Conservation (phyloP, 2,888 invertebrate species). For the Melanchra persicariae region DNA sequence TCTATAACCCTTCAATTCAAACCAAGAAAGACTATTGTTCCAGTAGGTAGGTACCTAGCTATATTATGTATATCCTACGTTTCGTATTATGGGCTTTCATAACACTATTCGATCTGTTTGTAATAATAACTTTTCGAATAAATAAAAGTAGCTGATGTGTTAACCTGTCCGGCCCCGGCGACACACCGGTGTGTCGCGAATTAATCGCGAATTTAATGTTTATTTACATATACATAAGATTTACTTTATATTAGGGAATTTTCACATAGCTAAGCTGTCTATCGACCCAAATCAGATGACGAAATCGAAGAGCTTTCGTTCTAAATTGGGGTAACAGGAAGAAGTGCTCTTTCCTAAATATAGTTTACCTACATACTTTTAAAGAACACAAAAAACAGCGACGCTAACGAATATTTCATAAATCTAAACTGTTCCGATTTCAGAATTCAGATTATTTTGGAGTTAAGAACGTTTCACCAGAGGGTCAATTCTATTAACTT, state of each 20-base stretch:
- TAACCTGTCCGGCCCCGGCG: too few relatives aligned
- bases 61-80: neutral
- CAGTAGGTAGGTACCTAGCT: neutral
- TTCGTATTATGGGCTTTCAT: slow-evolving; percentile 17
- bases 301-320: slow-evolving; percentile 18
- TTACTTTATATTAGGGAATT: too few relatives aligned
- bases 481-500: too few relatives aligned
- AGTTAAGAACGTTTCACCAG: too few relatives aligned
- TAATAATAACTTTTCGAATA: slow-evolving; percentile 21
- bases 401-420: neutral
- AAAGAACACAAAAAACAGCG: neutral
- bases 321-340: slow-evolving; percentile 37
- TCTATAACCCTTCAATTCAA: neutral
- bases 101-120: slow-evolving; percentile 13
- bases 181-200: too few relatives aligned
- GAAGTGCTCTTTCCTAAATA: neutral
- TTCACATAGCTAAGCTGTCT: neutral
- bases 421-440: neutral
- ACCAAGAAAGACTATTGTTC: neutral
- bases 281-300: slow-evolving; percentile 41
- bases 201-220: too few relatives aligned
- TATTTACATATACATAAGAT: too few relatives aligned
- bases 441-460: too few relatives aligned
- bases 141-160: slow-evolving; percentile 15
- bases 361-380: neutral